Percentiles rank a stretch among this genome's conserved stretches.
Conservation (phyloP, 2,888 invertebrate species). For the Caenorhabditis japonica region DNA sequence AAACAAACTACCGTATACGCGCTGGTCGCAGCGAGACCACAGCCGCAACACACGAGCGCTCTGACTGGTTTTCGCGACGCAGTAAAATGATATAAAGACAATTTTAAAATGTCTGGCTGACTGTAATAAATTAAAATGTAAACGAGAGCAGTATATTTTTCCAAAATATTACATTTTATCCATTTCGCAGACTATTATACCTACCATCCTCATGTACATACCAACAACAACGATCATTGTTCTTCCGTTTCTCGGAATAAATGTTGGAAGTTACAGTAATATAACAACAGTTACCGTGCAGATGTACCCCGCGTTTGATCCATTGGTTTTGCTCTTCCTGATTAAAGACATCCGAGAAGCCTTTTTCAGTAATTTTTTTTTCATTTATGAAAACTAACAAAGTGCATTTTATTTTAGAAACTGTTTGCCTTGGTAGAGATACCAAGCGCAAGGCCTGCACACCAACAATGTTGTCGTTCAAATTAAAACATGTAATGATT, state of each 20-base stretch:
- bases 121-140: too few relatives aligned
- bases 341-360: constrained; percentile 33
- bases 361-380: constrained; percentile 14
- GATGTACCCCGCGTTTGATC: constrained; percentile 41
- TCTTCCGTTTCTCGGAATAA: constrained; percentile 22
- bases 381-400: not conserved
- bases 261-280: constrained; percentile 21
- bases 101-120: too few relatives aligned
- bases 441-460: not conserved
- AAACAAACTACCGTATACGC: too few relatives aligned
- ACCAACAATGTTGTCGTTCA: constrained; percentile 3
- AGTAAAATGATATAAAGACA: too few relatives aligned
- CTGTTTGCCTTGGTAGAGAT: not conserved
- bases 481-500: constrained; percentile 8
- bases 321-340: constrained; percentile 22
- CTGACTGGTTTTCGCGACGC: too few relatives aligned
- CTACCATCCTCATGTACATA: constrained; percentile 39
- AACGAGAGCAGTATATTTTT: too few relatives aligned
- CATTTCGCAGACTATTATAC: constrained; percentile 27
- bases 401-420: not conserved
- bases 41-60: too few relatives aligned
- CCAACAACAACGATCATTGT: constrained; percentile 36
- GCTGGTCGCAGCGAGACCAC: too few relatives aligned
- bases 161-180: too few relatives aligned
- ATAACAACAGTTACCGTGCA: constrained; percentile 26